phyloP scores from a whole-genome alignment of 2,888 invertebrate genomes.

The Blomia tropicalis region DNA sequence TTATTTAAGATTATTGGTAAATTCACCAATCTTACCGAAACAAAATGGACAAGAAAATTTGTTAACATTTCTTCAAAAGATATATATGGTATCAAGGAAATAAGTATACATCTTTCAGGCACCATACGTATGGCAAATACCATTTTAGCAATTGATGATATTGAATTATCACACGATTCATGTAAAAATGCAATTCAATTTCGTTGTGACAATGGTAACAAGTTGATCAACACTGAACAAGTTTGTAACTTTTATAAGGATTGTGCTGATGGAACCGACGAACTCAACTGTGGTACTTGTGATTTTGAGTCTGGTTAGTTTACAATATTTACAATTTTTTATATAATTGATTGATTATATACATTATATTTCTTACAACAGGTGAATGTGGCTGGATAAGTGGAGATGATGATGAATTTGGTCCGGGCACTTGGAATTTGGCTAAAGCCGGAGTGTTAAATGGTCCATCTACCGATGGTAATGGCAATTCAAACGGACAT shows the following conservation, averaged over 20 bases:
- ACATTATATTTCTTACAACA: neutral
- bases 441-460: neutral
- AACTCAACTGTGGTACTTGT: conserved; percentile 8
- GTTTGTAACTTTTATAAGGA: conserved; percentile 13
- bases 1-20: neutral
- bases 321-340: too few species aligned
- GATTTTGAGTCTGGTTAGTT: conserved; percentile 12
- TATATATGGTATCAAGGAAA: neutral
- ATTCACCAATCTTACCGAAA: neutral
- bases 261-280: neutral
- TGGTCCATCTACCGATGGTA: conserved; percentile 5
- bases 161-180: neutral
- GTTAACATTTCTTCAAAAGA: neutral
- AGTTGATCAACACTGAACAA: neutral
- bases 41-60: neutral
- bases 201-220: neutral
- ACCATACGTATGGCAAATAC: neutral
- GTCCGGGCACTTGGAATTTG: neutral
- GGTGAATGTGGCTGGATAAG: conserved; percentile 13
- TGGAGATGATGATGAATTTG: too few species aligned
- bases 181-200: neutral
- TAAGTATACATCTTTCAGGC: neutral
- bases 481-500: neutral
- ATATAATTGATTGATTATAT: neutral
- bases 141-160: conserved; percentile 15